Evolutionary conservation across 1,140 invertebrate genomes (phyloP).

Genomic region (Samia ricini): DNA sequence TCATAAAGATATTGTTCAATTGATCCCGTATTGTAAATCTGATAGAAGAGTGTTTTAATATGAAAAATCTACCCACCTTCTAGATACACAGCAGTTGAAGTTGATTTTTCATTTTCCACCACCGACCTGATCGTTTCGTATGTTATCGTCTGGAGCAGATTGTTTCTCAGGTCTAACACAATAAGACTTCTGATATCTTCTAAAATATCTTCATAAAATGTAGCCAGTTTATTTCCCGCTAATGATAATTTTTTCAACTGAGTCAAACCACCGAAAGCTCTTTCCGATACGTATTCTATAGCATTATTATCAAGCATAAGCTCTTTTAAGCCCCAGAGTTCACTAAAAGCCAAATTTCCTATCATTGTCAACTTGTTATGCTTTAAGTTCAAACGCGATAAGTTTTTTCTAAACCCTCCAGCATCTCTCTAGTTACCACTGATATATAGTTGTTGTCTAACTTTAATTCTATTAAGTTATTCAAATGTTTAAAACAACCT

Average conservation of each 20-base stretch:
- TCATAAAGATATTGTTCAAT: too few relatives aligned
- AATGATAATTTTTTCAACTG: slow-evolving; percentile 83
- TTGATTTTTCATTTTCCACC: slow-evolving; percentile 76
- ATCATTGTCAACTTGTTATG: slow-evolving; percentile 85
- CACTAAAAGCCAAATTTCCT: slow-evolving; percentile 85
- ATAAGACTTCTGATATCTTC: slow-evolving; percentile 81
- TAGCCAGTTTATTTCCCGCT: slow-evolving; percentile 84
- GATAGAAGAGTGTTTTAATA: too few relatives aligned
- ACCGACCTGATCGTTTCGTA: slow-evolving; percentile 85
- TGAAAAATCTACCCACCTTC: slow-evolving; percentile 81
- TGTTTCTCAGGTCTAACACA: slow-evolving; percentile 85
- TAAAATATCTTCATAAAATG: slow-evolving; percentile 82
- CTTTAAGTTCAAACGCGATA: slow-evolving; percentile 83
- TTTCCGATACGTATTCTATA: slow-evolving; percentile 80
- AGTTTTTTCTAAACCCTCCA: slow-evolving; percentile 82
- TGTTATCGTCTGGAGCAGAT: slow-evolving; percentile 84
- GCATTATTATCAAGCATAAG: slow-evolving; percentile 86
- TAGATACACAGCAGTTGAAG: slow-evolving; percentile 83
- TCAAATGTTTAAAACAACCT: slow-evolving; percentile 84
- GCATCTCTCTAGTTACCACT: slow-evolving; percentile 83
- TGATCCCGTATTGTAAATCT: too few relatives aligned
- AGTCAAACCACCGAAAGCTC: slow-evolving; percentile 84
- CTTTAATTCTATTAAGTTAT: slow-evolving; percentile 82
- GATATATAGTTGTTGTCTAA: slow-evolving; percentile 84
- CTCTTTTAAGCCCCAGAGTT: slow-evolving; percentile 84